Evolutionary conservation across 2,888 invertebrate species (phyloP).

Genomic region (Myopa testacea): DNA sequence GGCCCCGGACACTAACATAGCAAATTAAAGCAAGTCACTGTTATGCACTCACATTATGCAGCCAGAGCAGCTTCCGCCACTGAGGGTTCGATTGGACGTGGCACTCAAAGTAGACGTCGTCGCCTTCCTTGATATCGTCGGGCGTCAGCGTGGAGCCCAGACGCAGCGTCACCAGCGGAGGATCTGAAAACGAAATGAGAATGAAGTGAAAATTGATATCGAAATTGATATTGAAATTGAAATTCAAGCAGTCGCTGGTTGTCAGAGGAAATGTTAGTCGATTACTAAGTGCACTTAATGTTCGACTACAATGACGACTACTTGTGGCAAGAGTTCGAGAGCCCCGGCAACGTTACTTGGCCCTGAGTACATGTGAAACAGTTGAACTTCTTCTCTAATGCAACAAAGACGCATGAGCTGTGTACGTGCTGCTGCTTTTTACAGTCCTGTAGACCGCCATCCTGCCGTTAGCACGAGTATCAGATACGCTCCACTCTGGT

Average conservation of each 20-base stretch:
- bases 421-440: not conserved
- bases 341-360: too few species aligned
- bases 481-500: too few species aligned
- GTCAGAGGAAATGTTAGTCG: conserved; percentile 4
- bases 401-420: not conserved
- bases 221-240: conserved; percentile 26
- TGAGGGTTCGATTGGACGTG: conserved; percentile 90
- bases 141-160: conserved; percentile 87
- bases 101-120: conserved; percentile 93
- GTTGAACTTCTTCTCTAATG: not conserved
- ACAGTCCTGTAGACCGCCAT: not conserved
- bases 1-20: not conserved
- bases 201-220: conserved; percentile 32
- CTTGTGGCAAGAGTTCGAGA: too few species aligned
- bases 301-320: not conserved
- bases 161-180: conserved; percentile 84
- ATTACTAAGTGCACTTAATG: conserved; percentile 8
- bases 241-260: not conserved
- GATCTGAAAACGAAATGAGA: conserved; percentile 73
- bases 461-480: not conserved
- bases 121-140: conserved; percentile 91
- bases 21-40: conserved; percentile 12
- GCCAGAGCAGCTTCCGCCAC: conserved; percentile 86
- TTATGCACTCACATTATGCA: conserved; percentile 82
- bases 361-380: too few species aligned